These are phyloP conservation scores for Globodera ellingtonae DNA, from an alignment of 1,140 invertebrate genomes.

Conservation along the genomic window DNA sequence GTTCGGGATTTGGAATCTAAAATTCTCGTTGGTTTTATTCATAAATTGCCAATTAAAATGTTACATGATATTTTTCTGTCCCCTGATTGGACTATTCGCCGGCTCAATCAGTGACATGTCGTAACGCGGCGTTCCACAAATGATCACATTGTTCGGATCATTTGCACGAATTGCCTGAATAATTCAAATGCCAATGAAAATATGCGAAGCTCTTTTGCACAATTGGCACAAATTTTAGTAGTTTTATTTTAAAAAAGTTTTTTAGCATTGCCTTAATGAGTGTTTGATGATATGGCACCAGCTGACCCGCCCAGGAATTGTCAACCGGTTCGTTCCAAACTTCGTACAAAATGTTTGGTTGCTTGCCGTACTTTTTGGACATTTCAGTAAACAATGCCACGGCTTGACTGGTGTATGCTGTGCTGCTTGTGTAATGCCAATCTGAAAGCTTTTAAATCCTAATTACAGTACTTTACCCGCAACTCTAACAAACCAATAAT, in stretches of 20 bases:
- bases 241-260: too few species aligned
- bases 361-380: background rate
- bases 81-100: background rate
- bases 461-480: background rate
- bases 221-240: too few species aligned
- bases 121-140: constrained; percentile 7
- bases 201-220: too few species aligned
- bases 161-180: constrained; percentile 18
- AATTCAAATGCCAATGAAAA: background rate
- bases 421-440: constrained; percentile 8
- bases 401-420: background rate
- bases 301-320: background rate
- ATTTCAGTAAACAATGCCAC: constrained; percentile 10
- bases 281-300: background rate
- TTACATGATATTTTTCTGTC: background rate
- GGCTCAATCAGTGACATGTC: background rate
- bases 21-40: background rate
- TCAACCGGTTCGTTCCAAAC: constrained; percentile 14
- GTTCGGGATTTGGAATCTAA: background rate
- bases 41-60: background rate
- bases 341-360: constrained; percentile 8
- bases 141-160: constrained; percentile 5
- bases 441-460: background rate
- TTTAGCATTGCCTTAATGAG: background rate
- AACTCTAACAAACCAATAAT: background rate